These are phyloP conservation scores for Coluber constrictor DNA, from an alignment of 2,797 vertebrate species.

Conservation along the genomic window DNA sequence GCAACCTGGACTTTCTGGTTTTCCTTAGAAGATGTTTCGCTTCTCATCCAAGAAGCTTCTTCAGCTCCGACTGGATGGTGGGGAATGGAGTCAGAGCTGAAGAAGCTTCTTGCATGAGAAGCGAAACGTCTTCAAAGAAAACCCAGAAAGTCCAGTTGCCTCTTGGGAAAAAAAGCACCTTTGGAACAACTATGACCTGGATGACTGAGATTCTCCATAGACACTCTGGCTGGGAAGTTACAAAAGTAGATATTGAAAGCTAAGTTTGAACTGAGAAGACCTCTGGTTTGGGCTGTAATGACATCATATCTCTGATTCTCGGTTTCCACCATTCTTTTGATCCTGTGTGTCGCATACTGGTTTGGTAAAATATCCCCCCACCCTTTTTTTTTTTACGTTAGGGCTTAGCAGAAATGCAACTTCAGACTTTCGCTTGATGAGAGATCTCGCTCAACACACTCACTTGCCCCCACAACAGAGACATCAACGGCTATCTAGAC, in stretches of 20 bases:
- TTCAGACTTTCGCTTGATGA: constrained; percentile 65
- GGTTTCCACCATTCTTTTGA: not conserved
- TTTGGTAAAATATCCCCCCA: not conserved
- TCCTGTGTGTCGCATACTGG: not conserved
- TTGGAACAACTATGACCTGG: too few species aligned
- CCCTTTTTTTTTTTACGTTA: constrained; percentile 8
- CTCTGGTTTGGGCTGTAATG: not conserved
- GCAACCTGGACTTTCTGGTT: too few species aligned
- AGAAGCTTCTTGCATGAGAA: too few species aligned
- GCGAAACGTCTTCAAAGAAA: too few species aligned
- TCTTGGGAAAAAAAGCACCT: too few species aligned
- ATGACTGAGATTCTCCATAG: too few species aligned
- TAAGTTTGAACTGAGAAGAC: not conserved
- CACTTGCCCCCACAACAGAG: constrained; percentile 55
- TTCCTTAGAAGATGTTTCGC: too few species aligned
- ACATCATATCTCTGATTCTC: not conserved
- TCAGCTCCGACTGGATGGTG: too few species aligned
- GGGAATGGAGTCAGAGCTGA: too few species aligned
- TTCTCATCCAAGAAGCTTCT: too few species aligned
- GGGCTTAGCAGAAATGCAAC: constrained; percentile 49
- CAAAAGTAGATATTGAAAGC: not conserved
- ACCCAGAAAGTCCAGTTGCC: too few species aligned
- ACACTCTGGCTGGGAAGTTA: not conserved
- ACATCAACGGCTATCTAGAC: constrained; percentile 59
- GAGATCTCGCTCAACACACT: constrained; percentile 55